Evolutionary conservation across 2,888 invertebrate genomes (phyloP), one percentile per base, ranked within the genome.

Genomic region (Sphecodes monilicornis): DNA sequence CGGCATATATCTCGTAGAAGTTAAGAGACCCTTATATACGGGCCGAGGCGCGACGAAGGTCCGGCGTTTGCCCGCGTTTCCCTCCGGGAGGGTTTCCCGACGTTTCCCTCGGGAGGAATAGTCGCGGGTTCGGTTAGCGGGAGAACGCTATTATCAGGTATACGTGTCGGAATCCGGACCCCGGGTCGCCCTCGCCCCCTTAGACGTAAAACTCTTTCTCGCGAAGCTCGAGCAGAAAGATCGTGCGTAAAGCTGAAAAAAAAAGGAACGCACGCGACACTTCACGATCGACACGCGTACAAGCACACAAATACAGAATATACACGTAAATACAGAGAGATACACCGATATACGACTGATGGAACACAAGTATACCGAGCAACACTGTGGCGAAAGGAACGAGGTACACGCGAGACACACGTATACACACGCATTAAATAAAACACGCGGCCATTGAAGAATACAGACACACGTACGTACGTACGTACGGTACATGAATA

Each of bases 1-100:
- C 89, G 86, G 89, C 86, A 80, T 89, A 89, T 89, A 88, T 89
- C 66, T 50, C 89, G 76, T 89, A 88, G 89, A 80, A 39, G 22
- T 76, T 88, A 89, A 88, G 89, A 46, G 57, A 77, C 68, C 73
- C 68, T 78, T 85, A 78, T 69, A 66, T 66, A 78, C 82, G 82
- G 76, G 64, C 66, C 75, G 78, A 84, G 88, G 77, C 41, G 79
- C 70, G 57, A 84, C 89, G 69, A 75, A 41, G 87, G 84, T 85
- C 78, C 79, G 69, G 77, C 60, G 64, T 76, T 82, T 82, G 78
- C 41, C 66, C 66, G 66, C 66, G 66, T 66, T 66, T 22, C 66
- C 66, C 22, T 36, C 36, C 64, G 32, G 64, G 41, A n/a, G 32
- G 54, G 71, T 66, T 70, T 79, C 71, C 66, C 71, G 66, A 54